phyloP scores from a whole-genome alignment of 2,113 vertebrate genomes.

The Pteruthius melanotis region DNA sequence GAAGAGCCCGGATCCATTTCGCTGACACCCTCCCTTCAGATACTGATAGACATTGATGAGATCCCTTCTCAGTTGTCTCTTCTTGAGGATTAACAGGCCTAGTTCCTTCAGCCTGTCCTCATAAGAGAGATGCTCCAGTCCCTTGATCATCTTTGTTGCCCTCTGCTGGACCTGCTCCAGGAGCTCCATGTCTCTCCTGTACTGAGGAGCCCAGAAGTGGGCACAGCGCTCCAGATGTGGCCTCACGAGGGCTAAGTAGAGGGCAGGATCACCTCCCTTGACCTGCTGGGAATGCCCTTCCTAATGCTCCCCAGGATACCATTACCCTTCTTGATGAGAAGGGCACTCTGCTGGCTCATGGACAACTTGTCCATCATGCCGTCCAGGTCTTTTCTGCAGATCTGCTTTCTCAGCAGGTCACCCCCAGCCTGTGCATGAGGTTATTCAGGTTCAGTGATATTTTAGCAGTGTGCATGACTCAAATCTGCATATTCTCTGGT shows the following conservation, averaged over 20 bases:
- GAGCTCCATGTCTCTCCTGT: neutral
- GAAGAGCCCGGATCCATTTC: fast-evolving
- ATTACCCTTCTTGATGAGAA: neutral
- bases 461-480: neutral
- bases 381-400: neutral
- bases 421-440: neutral
- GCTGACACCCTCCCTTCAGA: neutral
- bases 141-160: neutral
- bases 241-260: neutral
- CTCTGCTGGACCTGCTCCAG: neutral
- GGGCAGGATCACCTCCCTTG: neutral
- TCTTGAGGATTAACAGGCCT: neutral
- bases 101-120: neutral
- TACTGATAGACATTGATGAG: neutral
- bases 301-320: neutral
- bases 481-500: neutral
- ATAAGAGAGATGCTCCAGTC: neutral
- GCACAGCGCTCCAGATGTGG: neutral
- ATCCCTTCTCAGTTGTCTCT: neutral
- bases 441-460: neutral
- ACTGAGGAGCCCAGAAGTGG: neutral
- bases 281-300: neutral
- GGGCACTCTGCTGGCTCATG: neutral
- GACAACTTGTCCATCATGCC: neutral
- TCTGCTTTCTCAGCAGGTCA: neutral